Percentiles rank a stretch among this genome's conserved stretches.
Conservation (phyloP, 2,113 vertebrate genomes). For the Ammodytes marinus region DNA sequence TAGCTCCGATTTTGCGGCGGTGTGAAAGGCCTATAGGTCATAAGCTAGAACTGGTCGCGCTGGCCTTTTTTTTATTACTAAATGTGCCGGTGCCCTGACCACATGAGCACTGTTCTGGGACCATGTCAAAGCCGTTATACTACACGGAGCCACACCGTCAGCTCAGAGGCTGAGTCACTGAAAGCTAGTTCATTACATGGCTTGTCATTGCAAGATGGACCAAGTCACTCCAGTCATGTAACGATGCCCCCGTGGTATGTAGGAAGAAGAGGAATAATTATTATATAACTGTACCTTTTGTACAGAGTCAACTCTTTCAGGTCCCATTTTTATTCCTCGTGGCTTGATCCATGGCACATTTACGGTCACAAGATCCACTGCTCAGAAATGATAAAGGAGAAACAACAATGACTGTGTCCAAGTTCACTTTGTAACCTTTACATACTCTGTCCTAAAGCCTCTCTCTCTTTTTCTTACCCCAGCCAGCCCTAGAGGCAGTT, state of each 20-base stretch:
- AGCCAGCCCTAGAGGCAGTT: constrained; percentile 24
- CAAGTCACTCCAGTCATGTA: constrained; percentile 52
- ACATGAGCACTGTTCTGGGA: constrained; percentile 48
- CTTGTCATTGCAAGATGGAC: constrained; percentile 54
- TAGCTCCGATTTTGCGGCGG: no score
- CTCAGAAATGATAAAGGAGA: constrained; percentile 42
- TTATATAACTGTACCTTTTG: constrained; percentile 11
- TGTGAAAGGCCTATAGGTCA: no score
- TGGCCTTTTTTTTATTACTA: constrained; percentile 21
- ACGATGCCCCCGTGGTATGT: constrained; percentile 42
- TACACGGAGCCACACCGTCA: constrained; percentile 51
- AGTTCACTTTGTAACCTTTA: constrained; percentile 54
- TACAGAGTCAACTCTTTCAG: constrained; percentile 19
- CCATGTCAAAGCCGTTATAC: constrained; percentile 55
- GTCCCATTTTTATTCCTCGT: constrained; percentile 32
- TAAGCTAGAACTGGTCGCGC: constrained; percentile 35
- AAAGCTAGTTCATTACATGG: constrained; percentile 44
- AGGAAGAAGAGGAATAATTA: constrained; percentile 28
- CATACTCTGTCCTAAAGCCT: constrained; percentile 46
- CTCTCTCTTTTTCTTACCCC: constrained; percentile 33
- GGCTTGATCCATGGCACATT: constrained; percentile 46
- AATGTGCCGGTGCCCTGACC: constrained; percentile 47
- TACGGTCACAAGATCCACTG: constrained; percentile 25
- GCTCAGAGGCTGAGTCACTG: constrained; percentile 49
- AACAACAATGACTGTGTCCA: constrained; percentile 51